Evolutionary conservation across 37 sponge, comb jelly and placozoan genomes (phyloP), one percentile per base, ranked within the genome.

Genomic region (Petrosia ficiformis): DNA sequence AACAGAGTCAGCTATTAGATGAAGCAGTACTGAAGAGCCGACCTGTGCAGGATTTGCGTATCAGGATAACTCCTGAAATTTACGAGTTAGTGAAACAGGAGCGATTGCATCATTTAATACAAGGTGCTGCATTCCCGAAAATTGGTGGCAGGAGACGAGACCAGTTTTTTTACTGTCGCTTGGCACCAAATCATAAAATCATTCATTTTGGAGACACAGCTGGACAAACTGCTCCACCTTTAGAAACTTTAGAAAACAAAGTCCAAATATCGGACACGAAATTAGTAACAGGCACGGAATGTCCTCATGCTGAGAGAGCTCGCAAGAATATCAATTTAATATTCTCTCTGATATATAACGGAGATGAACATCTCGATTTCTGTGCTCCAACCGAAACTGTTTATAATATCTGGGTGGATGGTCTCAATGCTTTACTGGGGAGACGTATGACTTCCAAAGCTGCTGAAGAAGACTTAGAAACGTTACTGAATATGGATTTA

Each of bases 401-500:
- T 14, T 88, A 73, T 59, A 81, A 75, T 42, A 86, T 95, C 28
- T 95, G 96, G 96, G 73, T 82, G 10, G 96, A 95, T 36, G 96
- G 96, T 2, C 70, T 95, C 19, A 76, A 78, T 21, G 78, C 85
- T 11, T 61, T 95, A 31, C 65, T 79, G 5, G 75, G 72, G 14
- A 73, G 74, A 35, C 56, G 58, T 26, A 80, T 89, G 79, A 42
- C 68, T n/a, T 86, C 83, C 79, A 85, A 89, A 56, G 74, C 81
- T 2, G 89, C 97, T 14, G 76, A 67, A 44, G 90, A 89, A 21
- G 97, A 96, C n/a, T 19, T 96, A 26, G 90, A 96, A 38, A 93
- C 90, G 1, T 85, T 96, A 30, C 76, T 96, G 16, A 82, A 93
- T 44, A 96, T 96, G 97, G 97, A 96, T 58, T 85, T 96, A 79